Evolutionary conservation across 2,888 invertebrate genomes (phyloP).

Genomic region (Byasa hedistus): DNA sequence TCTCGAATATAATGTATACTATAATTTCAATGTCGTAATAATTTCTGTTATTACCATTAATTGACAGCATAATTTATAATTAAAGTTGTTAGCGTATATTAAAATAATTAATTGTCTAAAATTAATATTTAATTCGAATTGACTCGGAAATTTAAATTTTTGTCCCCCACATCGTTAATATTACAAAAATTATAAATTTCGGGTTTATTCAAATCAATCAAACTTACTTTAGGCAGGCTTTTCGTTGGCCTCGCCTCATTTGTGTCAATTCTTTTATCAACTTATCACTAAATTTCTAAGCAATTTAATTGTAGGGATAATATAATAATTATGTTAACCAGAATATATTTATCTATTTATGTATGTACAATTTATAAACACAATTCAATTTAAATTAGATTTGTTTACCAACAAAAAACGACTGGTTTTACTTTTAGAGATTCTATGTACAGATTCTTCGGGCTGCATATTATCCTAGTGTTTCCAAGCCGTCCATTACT

Average conservation of each 20-base stretch:
- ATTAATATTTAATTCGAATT: neutral
- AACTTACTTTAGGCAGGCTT: conserved; percentile 35
- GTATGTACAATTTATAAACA: conserved; percentile 31
- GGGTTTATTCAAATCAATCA: neutral
- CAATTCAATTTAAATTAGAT: conserved; percentile 39
- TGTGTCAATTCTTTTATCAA: conserved; percentile 68
- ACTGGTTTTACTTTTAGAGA: conserved; percentile 34
- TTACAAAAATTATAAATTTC: conserved; percentile 3
- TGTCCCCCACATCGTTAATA: neutral
- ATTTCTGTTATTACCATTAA: neutral
- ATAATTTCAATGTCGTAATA: neutral
- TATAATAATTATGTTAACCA: conserved; percentile 57
- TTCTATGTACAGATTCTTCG: conserved; percentile 31
- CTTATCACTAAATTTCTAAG: conserved; percentile 61
- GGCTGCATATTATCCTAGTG: conserved; percentile 37
- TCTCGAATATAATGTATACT: conserved; percentile 4
- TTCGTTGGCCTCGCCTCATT: conserved; percentile 44
- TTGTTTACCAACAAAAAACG: conserved; percentile 50
- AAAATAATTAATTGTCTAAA: neutral
- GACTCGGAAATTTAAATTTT: neutral
- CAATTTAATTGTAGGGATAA: conserved; percentile 58
- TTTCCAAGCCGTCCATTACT: conserved; percentile 72
- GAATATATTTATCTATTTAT: conserved; percentile 32
- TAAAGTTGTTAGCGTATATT: conserved; percentile 1
- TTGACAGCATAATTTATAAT: neutral